Evolutionary conservation across 2,113 vertebrate species (phyloP).

Genomic region (Notarius quadriscutis): DNA sequence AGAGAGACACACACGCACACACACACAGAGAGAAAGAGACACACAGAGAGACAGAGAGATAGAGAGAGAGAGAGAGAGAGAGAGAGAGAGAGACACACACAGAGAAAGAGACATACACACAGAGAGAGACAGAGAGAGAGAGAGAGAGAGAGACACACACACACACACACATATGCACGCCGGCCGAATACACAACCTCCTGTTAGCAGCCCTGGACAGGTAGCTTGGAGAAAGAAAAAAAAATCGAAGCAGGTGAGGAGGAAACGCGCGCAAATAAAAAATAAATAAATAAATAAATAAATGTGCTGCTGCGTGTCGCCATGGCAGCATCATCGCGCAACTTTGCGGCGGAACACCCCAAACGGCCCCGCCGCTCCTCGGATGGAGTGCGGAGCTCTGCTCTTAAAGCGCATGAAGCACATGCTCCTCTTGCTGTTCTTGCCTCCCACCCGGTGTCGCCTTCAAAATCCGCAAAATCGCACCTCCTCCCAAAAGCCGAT

Average conservation of each 20-base stretch:
- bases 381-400: slow-evolving; percentile 24
- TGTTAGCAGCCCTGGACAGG: slow-evolving; percentile 31
- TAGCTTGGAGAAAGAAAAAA: slow-evolving; percentile 17
- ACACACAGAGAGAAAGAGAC: too few relatives aligned
- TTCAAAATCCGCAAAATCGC: slow-evolving; percentile 20
- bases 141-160: background rate
- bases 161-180: background rate
- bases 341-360: slow-evolving; percentile 50
- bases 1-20: too few relatives aligned
- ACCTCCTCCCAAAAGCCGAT: slow-evolving; percentile 27
- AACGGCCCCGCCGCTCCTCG: slow-evolving; percentile 36
- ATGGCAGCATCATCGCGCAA: slow-evolving; percentile 42
- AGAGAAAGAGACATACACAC: too few relatives aligned
- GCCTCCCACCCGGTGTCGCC: background rate
- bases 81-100: too few relatives aligned
- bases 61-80: too few relatives aligned
- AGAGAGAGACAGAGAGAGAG: too few relatives aligned
- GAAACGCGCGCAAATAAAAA: background rate
- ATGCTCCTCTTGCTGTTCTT: background rate
- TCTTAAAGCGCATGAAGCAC: slow-evolving; percentile 28
- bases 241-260: slow-evolving; percentile 43
- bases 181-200: slow-evolving; percentile 27
- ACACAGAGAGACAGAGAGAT: too few relatives aligned
- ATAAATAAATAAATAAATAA: background rate
- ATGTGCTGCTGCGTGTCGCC: slow-evolving; percentile 30